Evolutionary conservation across 2,113 vertebrate genomes (phyloP).

Genomic region (Stegastes partitus): DNA sequence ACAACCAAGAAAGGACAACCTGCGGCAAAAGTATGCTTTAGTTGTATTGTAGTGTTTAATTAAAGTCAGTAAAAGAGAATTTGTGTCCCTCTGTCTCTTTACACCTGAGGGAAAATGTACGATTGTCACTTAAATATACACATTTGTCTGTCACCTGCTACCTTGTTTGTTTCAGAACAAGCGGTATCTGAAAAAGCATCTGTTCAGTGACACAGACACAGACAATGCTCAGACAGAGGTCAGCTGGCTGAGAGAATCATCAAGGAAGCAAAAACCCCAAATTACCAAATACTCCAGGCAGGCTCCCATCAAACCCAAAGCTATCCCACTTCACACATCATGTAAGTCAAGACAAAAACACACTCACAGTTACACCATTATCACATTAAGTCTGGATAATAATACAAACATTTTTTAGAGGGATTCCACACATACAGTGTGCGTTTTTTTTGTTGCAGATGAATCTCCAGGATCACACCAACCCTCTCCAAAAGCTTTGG

Average conservation of each 20-base stretch:
- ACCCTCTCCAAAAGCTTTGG: conserved; percentile 48
- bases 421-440: neutral
- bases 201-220: conserved; percentile 93
- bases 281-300: conserved; percentile 87
- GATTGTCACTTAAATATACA: no score
- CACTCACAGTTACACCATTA: neutral
- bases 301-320: conserved; percentile 41
- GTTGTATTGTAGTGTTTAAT: neutral
- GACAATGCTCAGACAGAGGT: conserved; percentile 86
- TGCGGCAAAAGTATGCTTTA: conserved; percentile 57
- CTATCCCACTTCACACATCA: conserved; percentile 34
- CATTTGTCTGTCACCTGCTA: neutral
- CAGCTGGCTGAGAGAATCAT: conserved; percentile 90
- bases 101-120: no score
- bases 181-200: conserved; percentile 83
- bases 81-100: neutral
- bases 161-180: conserved; percentile 68
- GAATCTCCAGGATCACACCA: conserved; percentile 43
- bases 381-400: neutral
- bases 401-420: neutral
- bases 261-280: conserved; percentile 85
- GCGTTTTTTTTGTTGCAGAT: conserved; percentile 53
- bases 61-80: neutral
- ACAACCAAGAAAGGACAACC: conserved; percentile 58
- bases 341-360: conserved; percentile 60